Conservation (phyloP, 1,140 invertebrate species). For the Rhyacophila brunnea region DNA sequence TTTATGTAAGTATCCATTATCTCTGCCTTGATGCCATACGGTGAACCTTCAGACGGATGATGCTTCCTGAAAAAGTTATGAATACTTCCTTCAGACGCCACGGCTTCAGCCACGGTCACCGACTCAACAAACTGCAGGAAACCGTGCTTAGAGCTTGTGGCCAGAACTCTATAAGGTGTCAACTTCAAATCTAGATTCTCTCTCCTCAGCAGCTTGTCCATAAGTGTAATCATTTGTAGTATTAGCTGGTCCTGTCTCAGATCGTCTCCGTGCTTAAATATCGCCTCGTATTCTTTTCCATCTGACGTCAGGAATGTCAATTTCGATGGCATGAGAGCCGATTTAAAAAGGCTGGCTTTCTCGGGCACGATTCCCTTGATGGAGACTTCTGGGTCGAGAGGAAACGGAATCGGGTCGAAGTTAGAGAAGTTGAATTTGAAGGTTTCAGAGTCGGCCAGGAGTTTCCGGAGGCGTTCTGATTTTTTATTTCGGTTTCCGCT, state of each 20-base stretch:
- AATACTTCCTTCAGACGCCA: slow-evolving; percentile 83
- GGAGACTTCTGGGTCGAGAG: slow-evolving; percentile 87
- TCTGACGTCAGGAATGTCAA: slow-evolving; percentile 85
- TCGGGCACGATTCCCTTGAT: slow-evolving; percentile 89
- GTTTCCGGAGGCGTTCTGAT: slow-evolving; percentile 80
- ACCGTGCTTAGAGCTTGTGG: slow-evolving; percentile 93
- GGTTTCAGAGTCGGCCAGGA: slow-evolving; percentile 77
- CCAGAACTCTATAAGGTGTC: slow-evolving; percentile 90
- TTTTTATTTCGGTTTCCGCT: slow-evolving; percentile 91
- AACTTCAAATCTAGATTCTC: slow-evolving; percentile 95
- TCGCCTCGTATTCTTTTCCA: slow-evolving; percentile 88
- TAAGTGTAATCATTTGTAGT: slow-evolving; percentile 94
- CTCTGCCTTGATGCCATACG: slow-evolving; percentile 88
- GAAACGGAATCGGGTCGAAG: slow-evolving; percentile 92
- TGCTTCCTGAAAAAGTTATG: slow-evolving; percentile 89
- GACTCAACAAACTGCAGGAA: slow-evolving; percentile 98
- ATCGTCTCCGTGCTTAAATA: slow-evolving; percentile 99
- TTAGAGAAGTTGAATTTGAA: slow-evolving; percentile 87
- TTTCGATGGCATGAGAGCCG: slow-evolving; percentile 95
- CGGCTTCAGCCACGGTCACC: slow-evolving; percentile 85
- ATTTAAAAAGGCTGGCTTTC: slow-evolving; percentile 93
- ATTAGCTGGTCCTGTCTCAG: slow-evolving; percentile 98
- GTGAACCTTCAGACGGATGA: slow-evolving; percentile 81
- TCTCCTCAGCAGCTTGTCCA: slow-evolving; percentile 91
- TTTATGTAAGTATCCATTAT: slow-evolving; percentile 98